Conservation (phyloP, 2,113 vertebrate species). For the Semicossyphus pulcher region DNA sequence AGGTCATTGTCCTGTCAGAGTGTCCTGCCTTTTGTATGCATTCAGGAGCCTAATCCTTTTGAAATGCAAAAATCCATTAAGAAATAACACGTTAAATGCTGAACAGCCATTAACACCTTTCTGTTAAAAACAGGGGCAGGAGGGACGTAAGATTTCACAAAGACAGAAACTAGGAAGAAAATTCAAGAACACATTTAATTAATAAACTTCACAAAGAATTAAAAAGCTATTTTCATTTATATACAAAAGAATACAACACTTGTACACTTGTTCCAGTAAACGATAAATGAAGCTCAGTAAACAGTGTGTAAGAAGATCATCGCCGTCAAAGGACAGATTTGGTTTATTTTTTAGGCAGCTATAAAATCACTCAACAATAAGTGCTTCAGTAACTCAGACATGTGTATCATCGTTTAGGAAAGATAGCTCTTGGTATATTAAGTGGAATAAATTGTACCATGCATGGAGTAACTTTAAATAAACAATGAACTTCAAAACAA, state of each 20-base stretch:
- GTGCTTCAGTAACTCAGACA: not conserved
- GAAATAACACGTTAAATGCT: slow-evolving; percentile 24
- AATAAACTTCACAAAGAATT: not conserved
- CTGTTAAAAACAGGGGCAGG: not conserved
- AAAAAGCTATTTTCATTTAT: not conserved
- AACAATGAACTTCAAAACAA: not conserved
- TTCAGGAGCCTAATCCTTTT: slow-evolving; percentile 28
- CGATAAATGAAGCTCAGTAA: slow-evolving; percentile 3
- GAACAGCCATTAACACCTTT: slow-evolving; percentile 10
- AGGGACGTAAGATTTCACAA: not conserved
- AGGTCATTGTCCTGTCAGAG: slow-evolving; percentile 81
- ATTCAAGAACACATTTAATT: not conserved
- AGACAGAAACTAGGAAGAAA: not conserved
- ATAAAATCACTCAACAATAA: not conserved
- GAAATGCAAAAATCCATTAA: slow-evolving; percentile 35
- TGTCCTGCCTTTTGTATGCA: slow-evolving; percentile 54
- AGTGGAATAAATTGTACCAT: not conserved
- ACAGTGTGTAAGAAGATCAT: no score
- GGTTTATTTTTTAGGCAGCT: not conserved
- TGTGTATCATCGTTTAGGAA: not conserved
- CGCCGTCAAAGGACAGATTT: no score
- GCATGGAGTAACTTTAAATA: not conserved
- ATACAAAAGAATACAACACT: no score
- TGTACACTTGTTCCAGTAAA: not conserved
- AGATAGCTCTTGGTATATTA: not conserved